A percentile compares a stretch with the other conserved stretches of the same genome.
Conservation (phyloP, 2,888 invertebrate genomes). For the Chloroclysta siterata region DNA sequence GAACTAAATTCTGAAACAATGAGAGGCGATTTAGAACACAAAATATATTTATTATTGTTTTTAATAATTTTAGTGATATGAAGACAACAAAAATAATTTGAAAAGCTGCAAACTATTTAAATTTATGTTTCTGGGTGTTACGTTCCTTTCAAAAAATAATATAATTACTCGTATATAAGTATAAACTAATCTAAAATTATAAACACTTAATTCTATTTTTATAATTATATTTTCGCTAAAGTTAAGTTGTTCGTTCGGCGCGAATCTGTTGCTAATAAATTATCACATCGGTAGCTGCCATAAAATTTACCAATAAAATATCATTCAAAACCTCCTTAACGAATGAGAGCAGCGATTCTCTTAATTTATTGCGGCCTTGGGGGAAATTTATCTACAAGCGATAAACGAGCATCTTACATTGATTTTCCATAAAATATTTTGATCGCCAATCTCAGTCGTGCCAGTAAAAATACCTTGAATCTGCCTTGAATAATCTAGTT, state of each 20-base stretch:
- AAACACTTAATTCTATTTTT: too few species aligned
- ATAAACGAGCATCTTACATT: slow-evolving; percentile 32
- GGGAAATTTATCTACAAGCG: slow-evolving; percentile 23
- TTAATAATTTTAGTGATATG: too few species aligned
- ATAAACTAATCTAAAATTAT: too few species aligned
- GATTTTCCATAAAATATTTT: slow-evolving; percentile 35
- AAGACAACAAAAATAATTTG: too few species aligned
- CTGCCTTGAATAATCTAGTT: slow-evolving; percentile 12
- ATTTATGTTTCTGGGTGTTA: too few species aligned
- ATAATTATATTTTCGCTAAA: neutral
- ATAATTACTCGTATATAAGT: too few species aligned
- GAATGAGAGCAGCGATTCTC: slow-evolving; percentile 28
- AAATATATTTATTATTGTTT: too few species aligned
- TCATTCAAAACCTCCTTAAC: slow-evolving; percentile 29
- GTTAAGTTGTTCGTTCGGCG: neutral
- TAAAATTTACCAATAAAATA: slow-evolving; percentile 31
- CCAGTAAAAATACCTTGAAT: slow-evolving; percentile 16
- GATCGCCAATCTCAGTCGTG: slow-evolving; percentile 17
- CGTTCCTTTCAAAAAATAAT: too few species aligned
- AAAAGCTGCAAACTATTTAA: too few species aligned
- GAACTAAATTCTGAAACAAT: too few species aligned
- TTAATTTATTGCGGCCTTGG: slow-evolving; percentile 33
- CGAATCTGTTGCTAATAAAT: slow-evolving; percentile 8
- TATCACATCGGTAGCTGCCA: slow-evolving; percentile 16
- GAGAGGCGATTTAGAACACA: too few species aligned